Evolutionary conservation across 2,797 vertebrate genomes (phyloP), one percentile per base, ranked within the genome.

Genomic region (Myripristis jacobus): DNA sequence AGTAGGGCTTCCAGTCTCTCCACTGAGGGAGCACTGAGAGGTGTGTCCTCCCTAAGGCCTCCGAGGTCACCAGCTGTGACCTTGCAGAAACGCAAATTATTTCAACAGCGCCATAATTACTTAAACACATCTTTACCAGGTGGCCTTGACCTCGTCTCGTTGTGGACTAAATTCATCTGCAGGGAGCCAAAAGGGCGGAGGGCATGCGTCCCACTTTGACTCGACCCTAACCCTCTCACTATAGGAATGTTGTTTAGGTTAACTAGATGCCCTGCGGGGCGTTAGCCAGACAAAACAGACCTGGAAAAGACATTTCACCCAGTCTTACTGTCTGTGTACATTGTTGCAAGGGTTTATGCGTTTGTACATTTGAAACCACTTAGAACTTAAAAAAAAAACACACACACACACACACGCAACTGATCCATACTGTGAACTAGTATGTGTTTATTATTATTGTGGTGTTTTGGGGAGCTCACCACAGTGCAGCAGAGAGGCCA

Each of bases 401-500:
- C 3, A 29, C 3, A 29, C n/a, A n/a, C n/a, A n/a, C n/a, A n/a
- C n/a, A 29, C 27, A n/a, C n/a, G n/a, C 15, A 46, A 7, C 12
- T 50, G 36, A 29, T 34, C 47, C 66, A 34, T 77, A 6, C n/a
- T 79, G 57, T 51, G 24, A 59, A 70, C 36, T 18, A 43, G 62
- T 11, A 2, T 75, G 21, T 79, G 22, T 52, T 16, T 75, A 34
- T 77, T 27, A 36, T 21, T 65, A 56, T 47, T 54, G 46, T 22
- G 16, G 43, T 53, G 60, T 48, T 73, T 77, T 1, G 21, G 50
- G 50, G 27, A 58, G 93, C 97, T 98, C 91, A 99, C 98, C 97
- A 99, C 97, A 0, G 98, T 99, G 92, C 98, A 99, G 91, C 98
- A 99, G n/a, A 99, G 96, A 11, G 98, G 98, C 98, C 98, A 99